Conservation (phyloP, 2,888 invertebrate genomes). For the Himalopsyche tibetana region DNA sequence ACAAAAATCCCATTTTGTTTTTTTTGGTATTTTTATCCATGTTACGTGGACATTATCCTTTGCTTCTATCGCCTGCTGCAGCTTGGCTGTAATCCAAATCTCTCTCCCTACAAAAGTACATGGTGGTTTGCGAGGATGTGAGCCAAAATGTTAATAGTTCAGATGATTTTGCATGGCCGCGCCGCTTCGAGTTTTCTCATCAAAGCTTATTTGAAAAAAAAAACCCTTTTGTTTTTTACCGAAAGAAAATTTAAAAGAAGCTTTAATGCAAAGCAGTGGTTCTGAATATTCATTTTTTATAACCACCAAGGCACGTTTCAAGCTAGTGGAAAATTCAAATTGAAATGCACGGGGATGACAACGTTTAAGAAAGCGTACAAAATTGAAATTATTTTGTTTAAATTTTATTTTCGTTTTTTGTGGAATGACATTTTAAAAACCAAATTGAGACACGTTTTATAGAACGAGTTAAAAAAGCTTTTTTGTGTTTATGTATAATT, state of each 20-base stretch:
- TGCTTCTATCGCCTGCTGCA: slow-evolving; percentile 7
- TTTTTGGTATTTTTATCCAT: slow-evolving; percentile 7
- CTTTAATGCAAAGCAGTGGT: no score
- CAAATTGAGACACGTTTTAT: no score
- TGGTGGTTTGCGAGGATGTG: neutral
- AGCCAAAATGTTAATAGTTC: neutral
- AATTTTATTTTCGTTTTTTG: no score
- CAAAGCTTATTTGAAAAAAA: neutral
- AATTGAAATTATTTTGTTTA: no score
- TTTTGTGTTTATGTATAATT: no score
- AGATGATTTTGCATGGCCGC: neutral
- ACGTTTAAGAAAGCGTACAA: no score
- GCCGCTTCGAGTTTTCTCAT: neutral
- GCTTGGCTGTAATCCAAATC: neutral
- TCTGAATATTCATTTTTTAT: no score
- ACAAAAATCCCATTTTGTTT: neutral
- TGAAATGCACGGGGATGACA: no score
- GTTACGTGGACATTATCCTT: slow-evolving; percentile 30
- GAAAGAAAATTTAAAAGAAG: neutral
- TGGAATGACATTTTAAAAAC: no score
- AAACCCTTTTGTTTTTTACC: neutral
- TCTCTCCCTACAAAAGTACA: neutral
- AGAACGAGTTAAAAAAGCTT: no score
- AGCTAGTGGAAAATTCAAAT: no score
- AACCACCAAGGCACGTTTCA: no score